Percentiles rank a stretch among this genome's conserved stretches.
Evolutionary conservation across 92 coral and sea anemone species (phyloP).

Genomic region (Palythoa grandis): DNA sequence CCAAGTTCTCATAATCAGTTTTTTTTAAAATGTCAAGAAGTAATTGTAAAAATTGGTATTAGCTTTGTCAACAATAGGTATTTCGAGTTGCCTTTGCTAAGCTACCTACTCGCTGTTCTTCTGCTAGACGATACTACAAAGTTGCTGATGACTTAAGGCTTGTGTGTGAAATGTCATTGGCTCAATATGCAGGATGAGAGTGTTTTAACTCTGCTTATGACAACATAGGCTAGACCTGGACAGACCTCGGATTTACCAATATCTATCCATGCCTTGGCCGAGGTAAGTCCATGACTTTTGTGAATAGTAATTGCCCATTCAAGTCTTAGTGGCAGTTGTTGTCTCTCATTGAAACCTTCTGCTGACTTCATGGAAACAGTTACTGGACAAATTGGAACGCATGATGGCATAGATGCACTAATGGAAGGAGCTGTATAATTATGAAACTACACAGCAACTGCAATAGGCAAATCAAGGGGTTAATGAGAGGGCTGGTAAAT

Average conservation of each 20-base stretch:
- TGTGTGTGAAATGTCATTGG: conserved; percentile 43
- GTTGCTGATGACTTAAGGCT: conserved; percentile 36
- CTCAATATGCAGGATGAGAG: conserved; percentile 23
- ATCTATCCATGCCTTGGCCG: too few relatives aligned
- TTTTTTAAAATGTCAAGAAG: too few relatives aligned
- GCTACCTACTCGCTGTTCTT: conserved; percentile 40
- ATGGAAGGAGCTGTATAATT: too few relatives aligned
- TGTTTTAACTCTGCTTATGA: conserved; percentile 19
- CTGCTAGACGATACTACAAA: conserved; percentile 37
- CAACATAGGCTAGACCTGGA: not conserved
- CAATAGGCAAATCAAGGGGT: too few relatives aligned
- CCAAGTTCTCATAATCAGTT: too few relatives aligned
- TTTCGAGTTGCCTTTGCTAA: conserved; percentile 36
- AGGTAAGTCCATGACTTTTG: too few relatives aligned
- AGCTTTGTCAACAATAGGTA: conserved; percentile 14
- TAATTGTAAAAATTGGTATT: too few relatives aligned
- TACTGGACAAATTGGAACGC: conserved; percentile 1
- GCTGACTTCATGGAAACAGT: not conserved
- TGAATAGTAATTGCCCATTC: conserved; percentile 7
- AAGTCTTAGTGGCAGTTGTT: conserved; percentile 19
- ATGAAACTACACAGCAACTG: too few relatives aligned
- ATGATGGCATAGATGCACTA: conserved; percentile 17
- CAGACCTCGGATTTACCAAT: not conserved
- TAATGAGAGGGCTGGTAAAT: too few relatives aligned
- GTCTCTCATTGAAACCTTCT: too few relatives aligned